A percentile compares a stretch with the other conserved stretches of the same genome.
Evolutionary conservation across 2,113 vertebrate genomes (phyloP).

Genomic region (Cyphomyrus plagiostoma): DNA sequence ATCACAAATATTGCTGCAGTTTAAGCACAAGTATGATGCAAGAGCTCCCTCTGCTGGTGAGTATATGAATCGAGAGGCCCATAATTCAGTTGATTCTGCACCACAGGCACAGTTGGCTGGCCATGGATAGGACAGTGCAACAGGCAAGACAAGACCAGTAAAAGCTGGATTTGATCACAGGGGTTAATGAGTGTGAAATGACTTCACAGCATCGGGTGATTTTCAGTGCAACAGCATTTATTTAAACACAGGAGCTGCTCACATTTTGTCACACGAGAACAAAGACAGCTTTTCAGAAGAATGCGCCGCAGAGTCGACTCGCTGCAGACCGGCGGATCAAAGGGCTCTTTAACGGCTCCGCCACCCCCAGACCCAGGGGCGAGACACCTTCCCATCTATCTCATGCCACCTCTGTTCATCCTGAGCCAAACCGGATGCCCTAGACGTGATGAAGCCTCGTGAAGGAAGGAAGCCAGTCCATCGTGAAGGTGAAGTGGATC

Average conservation of each 20-base stretch:
- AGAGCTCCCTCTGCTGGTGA: slow-evolving; percentile 39
- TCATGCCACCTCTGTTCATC: not conserved
- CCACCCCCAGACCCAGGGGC: not conserved
- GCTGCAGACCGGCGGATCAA: not conserved
- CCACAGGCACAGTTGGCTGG: not conserved
- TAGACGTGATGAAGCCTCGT: not conserved
- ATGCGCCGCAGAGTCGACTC: not conserved
- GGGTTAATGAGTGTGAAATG: not conserved
- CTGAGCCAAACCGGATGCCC: not conserved
- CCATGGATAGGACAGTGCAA: not conserved
- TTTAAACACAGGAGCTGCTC: slow-evolving; percentile 38
- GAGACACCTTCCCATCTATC: not conserved
- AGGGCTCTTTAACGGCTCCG: no score
- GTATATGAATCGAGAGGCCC: not conserved
- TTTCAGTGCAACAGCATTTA: slow-evolving; percentile 40
- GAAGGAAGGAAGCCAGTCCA: not conserved
- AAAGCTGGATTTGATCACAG: not conserved
- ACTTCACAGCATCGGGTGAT: not conserved
- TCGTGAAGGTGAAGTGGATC: not conserved
- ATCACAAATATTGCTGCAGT: not conserved
- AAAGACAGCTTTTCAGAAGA: slow-evolving; percentile 12
- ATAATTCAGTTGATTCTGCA: not conserved
- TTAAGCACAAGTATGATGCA: not conserved
- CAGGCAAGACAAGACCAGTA: not conserved
- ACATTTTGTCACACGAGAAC: slow-evolving; percentile 23